Base-by-base conservation (phyloP, 2,797 vertebrate species). In the Limnodromus scolopaceus region DNA sequence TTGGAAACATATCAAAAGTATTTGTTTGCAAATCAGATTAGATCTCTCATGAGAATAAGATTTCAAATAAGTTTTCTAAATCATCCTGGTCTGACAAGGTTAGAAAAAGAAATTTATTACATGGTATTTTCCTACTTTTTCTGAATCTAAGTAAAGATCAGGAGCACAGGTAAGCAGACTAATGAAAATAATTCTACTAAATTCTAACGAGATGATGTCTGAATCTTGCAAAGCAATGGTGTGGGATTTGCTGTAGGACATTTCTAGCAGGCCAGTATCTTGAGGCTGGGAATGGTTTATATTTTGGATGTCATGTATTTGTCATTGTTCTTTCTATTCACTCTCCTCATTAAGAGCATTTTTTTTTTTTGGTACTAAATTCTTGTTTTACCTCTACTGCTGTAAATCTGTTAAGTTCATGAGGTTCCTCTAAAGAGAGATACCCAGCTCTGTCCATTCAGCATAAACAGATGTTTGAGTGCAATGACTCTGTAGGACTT, bases 261-360 rank as follows among this genome's bases (percentile, higher is more conserved):
- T 70, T 76, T 64, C 72, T 60, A 86, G 61, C 66, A 78, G 83
- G 65, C 46, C 65, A 61, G 38, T 76, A 30, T 94, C 69, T 77
- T 34, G 53, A 86, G 57, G 30, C 87, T 92, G 43, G 76, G 72
- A 94, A 92, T 88, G 89, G 65, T 94, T 96, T 93, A 12, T 92
- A 71, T 90, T 95, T 84, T 24, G 15, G 24, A 53, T 86, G 87
- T 79, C 58, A 41, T 87, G 93, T 83, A 83, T 92, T 92, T 90
- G 85, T 93, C 87, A 93, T 93, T 96, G 89, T 96, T 95, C 89
- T 75, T 96, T 75, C 69, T 88, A 65, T 82, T 93, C 66, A 68
- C 57, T 10, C 87, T 94, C 71, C 54, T 91, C 58, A 71, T 58
- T 85, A 51, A 70, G 24, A 81, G 32, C 58, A 28, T 81, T 89